phyloP scores from a whole-genome alignment of 2,888 invertebrate genomes.

The Tenthredo amoena region DNA sequence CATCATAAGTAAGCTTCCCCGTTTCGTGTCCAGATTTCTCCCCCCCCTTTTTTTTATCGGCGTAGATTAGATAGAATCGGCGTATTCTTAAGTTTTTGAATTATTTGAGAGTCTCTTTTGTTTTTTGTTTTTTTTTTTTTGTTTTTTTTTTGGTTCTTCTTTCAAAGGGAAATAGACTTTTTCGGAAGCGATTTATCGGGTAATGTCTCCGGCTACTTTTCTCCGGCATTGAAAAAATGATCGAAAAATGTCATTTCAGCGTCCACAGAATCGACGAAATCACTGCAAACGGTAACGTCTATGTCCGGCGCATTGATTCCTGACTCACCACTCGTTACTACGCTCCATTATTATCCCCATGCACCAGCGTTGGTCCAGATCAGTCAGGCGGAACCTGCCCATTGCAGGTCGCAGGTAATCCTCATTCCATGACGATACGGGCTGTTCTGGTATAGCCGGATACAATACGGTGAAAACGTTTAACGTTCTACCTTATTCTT shows the following conservation, averaged over 20 bases:
- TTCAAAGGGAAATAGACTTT: neutral
- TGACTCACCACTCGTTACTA: slow-evolving; percentile 72
- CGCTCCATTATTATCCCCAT: slow-evolving; percentile 75
- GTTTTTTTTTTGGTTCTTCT: no score
- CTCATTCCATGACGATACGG: neutral
- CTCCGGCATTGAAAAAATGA: neutral
- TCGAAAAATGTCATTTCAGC: slow-evolving; percentile 59
- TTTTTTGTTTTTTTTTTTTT: neutral
- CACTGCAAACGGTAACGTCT: slow-evolving; percentile 74
- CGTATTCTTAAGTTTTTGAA: no score
- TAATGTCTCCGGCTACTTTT: neutral
- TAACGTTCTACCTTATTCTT: neutral
- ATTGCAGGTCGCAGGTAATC: slow-evolving; percentile 74
- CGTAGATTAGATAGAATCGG: no score
- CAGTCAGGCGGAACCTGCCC: slow-evolving; percentile 73
- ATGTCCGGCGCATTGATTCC: slow-evolving; percentile 72
- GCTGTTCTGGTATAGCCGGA: neutral
- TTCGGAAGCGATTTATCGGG: neutral
- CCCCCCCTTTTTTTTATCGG: neutral
- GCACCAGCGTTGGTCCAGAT: slow-evolving; percentile 74
- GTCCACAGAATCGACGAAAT: slow-evolving; percentile 74
- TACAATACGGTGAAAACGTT: neutral
- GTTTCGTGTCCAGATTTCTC: neutral
- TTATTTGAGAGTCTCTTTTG: no score
- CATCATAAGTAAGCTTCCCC: slow-evolving; percentile 71